Percentiles rank a stretch among this genome's conserved stretches.
Conservation (phyloP, 1,140 invertebrate species). For the Hydropsyche tenuis region DNA sequence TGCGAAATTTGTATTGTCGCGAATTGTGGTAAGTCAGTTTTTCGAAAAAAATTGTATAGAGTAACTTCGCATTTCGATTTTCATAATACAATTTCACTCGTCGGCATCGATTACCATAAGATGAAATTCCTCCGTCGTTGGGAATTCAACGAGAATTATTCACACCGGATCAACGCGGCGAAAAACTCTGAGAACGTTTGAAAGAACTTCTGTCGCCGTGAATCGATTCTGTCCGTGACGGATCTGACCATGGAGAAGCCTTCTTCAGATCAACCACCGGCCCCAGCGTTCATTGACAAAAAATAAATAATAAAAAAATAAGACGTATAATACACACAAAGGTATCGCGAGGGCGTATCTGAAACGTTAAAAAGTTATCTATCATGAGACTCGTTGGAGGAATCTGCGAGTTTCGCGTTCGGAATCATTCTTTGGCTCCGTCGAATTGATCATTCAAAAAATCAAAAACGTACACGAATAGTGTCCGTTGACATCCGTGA, state of each 20-base stretch:
- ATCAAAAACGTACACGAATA: not conserved
- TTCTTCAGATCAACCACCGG: constrained; percentile 28
- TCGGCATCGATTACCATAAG: constrained; percentile 18
- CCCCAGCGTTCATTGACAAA: constrained; percentile 12
- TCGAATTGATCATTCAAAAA: too few relatives aligned
- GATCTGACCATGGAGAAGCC: constrained; percentile 15
- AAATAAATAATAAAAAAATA: not conserved
- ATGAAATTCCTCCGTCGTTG: constrained; percentile 24
- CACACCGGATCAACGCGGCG: constrained; percentile 37
- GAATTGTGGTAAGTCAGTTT: too few relatives aligned
- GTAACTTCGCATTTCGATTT: constrained; percentile 10
- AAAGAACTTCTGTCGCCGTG: constrained; percentile 28
- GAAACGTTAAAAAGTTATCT: constrained; percentile 1
- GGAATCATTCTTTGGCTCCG: too few relatives aligned
- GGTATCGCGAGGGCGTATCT: not conserved
- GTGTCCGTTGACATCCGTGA: not conserved
- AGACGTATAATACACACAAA: constrained; percentile 2
- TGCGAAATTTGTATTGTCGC: too few relatives aligned
- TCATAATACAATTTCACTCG: constrained; percentile 22
- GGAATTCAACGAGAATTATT: constrained; percentile 39
- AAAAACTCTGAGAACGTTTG: constrained; percentile 33
- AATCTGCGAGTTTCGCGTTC: not conserved
- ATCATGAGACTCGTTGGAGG: not conserved
- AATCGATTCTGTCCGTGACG: constrained; percentile 38
- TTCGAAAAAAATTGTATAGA: not conserved